Evolutionary conservation across 2,113 vertebrate genomes (phyloP).

Genomic region (Centrocercus urophasianus): DNA sequence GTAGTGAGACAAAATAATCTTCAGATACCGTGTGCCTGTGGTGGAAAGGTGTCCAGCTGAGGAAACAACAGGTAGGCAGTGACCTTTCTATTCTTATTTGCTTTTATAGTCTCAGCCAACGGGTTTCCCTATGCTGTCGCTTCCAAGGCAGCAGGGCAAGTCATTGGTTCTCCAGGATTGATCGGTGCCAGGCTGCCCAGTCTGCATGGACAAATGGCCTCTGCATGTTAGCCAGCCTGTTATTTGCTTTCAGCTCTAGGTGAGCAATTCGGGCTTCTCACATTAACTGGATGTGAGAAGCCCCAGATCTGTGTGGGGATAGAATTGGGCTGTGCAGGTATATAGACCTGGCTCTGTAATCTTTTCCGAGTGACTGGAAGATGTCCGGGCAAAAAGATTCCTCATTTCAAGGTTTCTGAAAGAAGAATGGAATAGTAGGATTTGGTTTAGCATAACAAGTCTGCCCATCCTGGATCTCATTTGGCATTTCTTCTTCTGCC

Average conservation of each 20-base stretch:
- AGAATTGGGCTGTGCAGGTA: background rate
- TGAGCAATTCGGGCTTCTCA: background rate
- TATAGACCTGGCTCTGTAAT: background rate
- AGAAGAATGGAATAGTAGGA: background rate
- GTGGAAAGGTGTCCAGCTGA: conserved; percentile 21
- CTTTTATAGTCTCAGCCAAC: background rate
- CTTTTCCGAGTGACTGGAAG: background rate
- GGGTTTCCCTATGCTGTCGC: background rate
- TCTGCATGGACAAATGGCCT: background rate
- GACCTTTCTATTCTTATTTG: conserved; percentile 18
- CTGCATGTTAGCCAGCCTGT: background rate
- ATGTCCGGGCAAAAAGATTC: background rate
- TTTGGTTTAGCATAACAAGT: background rate
- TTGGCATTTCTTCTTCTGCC: background rate
- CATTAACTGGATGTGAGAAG: background rate
- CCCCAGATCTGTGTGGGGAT: background rate
- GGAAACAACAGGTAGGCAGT: background rate
- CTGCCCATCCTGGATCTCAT: background rate
- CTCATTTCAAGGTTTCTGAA: background rate
- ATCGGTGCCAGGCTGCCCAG: background rate
- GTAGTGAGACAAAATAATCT: background rate
- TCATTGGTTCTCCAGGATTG: background rate
- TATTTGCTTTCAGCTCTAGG: background rate
- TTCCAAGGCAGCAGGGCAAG: background rate
- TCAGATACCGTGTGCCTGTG: background rate